Evolutionary conservation across 2,797 vertebrate genomes (phyloP).

Genomic region (Acanthurus lineatus): DNA sequence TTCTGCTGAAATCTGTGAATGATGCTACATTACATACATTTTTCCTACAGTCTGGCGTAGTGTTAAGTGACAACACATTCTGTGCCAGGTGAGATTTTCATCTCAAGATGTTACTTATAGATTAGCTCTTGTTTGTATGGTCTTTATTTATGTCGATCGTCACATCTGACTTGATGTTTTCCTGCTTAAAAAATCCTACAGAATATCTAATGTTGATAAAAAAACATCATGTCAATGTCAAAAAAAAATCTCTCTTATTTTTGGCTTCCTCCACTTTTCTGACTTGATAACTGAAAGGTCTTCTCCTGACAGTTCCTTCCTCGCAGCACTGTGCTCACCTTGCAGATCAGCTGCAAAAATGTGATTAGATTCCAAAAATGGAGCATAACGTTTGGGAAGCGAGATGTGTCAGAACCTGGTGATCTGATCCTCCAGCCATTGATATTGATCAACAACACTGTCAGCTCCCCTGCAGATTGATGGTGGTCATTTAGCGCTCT

Average conservation of each 20-base stretch:
- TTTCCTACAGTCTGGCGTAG: no score
- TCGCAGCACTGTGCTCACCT: slow-evolving; percentile 2
- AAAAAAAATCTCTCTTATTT: slow-evolving; percentile 1
- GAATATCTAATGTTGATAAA: slow-evolving; percentile 15
- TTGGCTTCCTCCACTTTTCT: slow-evolving; percentile 15
- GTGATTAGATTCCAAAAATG: slow-evolving; percentile 60
- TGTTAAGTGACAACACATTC: not conserved
- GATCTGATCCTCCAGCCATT: slow-evolving; percentile 56
- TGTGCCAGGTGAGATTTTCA: not conserved
- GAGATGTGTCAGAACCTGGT: slow-evolving; percentile 60
- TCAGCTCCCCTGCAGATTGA: slow-evolving; percentile 54
- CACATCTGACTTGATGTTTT: slow-evolving; percentile 5
- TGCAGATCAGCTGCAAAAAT: slow-evolving; percentile 40
- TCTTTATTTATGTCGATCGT: slow-evolving; percentile 2
- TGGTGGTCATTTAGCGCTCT: slow-evolving; percentile 51
- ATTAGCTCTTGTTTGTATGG: not conserved
- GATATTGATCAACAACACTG: slow-evolving; percentile 72
- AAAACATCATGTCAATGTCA: slow-evolving; percentile 12
- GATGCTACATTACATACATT: not conserved
- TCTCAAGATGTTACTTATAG: slow-evolving; percentile 3
- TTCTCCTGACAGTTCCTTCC: slow-evolving; percentile 5
- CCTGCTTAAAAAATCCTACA: not conserved
- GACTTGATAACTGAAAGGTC: not conserved
- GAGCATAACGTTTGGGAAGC: slow-evolving; percentile 54
- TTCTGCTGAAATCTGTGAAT: not conserved